Evolutionary conservation across 2,113 vertebrate species (phyloP).

Genomic region (Psilopogon haemacephalus): DNA sequence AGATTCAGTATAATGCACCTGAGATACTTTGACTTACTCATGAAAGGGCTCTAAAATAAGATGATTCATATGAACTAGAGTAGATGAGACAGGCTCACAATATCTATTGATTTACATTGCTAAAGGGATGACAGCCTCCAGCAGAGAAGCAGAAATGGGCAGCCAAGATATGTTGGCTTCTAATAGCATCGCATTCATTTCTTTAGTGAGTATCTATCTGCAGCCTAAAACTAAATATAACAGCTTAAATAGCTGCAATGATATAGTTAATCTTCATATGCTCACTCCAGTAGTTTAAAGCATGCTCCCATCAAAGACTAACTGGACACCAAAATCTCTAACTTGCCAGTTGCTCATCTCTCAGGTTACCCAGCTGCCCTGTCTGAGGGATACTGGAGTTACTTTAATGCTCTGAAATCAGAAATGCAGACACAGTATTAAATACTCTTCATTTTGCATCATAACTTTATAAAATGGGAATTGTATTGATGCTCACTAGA

Average conservation of each 20-base stretch:
- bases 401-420: background rate
- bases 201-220: background rate
- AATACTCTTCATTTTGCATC: background rate
- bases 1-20: background rate
- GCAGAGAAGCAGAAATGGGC: background rate
- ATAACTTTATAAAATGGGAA: background rate
- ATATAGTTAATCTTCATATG: background rate
- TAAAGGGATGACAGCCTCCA: background rate
- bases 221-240: background rate
- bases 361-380: constrained; percentile 32
- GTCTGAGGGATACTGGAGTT: background rate
- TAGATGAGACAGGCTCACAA: background rate
- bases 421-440: background rate
- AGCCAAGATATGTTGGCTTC: background rate
- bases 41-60: background rate
- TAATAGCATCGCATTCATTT: background rate
- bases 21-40: background rate
- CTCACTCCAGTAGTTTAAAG: background rate
- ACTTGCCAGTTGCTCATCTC: background rate
- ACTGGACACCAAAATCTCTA: background rate
- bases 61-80: background rate
- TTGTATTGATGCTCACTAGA: background rate
- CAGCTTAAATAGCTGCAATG: background rate
- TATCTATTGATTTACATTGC: background rate
- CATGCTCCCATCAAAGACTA: background rate